phyloP scores from a whole-genome alignment of 2,888 invertebrate genomes.

The Stomorhina lunata region DNA sequence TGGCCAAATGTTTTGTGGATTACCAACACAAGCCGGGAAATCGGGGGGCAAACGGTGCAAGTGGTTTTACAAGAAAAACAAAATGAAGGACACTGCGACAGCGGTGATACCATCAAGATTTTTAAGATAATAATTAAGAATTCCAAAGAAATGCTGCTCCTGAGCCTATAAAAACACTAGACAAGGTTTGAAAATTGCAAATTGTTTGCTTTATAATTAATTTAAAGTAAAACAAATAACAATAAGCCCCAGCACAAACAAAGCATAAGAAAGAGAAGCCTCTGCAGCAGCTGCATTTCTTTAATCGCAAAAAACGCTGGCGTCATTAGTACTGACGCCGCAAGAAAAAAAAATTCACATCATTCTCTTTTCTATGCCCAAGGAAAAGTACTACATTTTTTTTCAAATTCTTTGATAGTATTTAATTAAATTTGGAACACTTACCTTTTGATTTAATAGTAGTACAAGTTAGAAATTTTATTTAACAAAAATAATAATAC shows the following conservation, averaged over 20 bases:
- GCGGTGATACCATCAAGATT: conserved; percentile 51
- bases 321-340: conserved; percentile 52
- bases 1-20: conserved; percentile 46
- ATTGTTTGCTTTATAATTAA: not conserved
- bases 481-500: conserved; percentile 55
- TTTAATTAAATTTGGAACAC: not conserved
- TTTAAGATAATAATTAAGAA: too few species aligned
- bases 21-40: not conserved
- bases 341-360: conserved; percentile 12
- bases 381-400: not conserved
- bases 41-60: conserved; percentile 55
- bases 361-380: not conserved
- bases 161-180: too few species aligned
- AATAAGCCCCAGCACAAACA: not conserved
- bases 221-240: conserved; percentile 39
- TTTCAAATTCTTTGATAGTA: not conserved
- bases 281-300: conserved; percentile 40
- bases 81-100: conserved; percentile 73
- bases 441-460: conserved; percentile 39
- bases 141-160: too few species aligned
- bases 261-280: conserved; percentile 22
- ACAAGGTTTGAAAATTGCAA: not conserved
- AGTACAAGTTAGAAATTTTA: conserved; percentile 36
- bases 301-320: conserved; percentile 39
- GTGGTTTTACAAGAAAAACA: conserved; percentile 76